A percentile compares a stretch with the other conserved stretches of the same genome.
Evolutionary conservation across 2,113 vertebrate species (phyloP).

Genomic region (Astatotilapia flaviijosephi): DNA sequence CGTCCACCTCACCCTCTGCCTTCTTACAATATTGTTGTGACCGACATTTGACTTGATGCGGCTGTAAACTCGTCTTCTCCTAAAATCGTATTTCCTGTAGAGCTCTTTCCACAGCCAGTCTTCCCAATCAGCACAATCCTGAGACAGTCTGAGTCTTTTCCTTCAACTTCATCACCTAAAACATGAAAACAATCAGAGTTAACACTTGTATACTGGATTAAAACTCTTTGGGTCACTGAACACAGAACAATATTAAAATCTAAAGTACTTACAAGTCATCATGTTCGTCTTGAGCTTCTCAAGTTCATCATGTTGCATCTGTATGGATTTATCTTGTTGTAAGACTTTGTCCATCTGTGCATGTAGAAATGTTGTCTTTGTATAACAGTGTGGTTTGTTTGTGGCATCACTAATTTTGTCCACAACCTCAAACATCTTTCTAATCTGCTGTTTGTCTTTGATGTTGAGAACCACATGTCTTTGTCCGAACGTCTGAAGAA

Average conservation of each 20-base stretch:
- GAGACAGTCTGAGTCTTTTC: rapidly evolving
- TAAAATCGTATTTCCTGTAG: rapidly evolving
- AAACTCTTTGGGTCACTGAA: neutral
- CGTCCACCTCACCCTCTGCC: rapidly evolving
- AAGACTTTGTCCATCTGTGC: neutral
- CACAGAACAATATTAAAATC: rapidly evolving
- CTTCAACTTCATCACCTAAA: rapidly evolving
- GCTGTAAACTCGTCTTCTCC: rapidly evolving
- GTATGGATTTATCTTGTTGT: neutral
- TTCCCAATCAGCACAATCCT: neutral
- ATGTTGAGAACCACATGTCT: neutral
- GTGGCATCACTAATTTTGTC: rapidly evolving
- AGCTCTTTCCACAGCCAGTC: neutral
- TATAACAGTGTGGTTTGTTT: rapidly evolving
- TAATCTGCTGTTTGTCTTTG: too few species aligned
- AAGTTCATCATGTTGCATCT: too few species aligned
- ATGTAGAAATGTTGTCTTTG: rapidly evolving
- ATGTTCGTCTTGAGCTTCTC: rapidly evolving
- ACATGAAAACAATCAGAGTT: neutral
- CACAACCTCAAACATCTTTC: rapidly evolving
- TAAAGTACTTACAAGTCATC: neutral
- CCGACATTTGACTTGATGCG: rapidly evolving
- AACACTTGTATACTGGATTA: rapidly evolving
- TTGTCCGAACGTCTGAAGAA: rapidly evolving
- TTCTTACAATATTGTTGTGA: rapidly evolving